Base-by-base conservation (phyloP, 2,888 invertebrate species). In the Acronicta leporina region DNA sequence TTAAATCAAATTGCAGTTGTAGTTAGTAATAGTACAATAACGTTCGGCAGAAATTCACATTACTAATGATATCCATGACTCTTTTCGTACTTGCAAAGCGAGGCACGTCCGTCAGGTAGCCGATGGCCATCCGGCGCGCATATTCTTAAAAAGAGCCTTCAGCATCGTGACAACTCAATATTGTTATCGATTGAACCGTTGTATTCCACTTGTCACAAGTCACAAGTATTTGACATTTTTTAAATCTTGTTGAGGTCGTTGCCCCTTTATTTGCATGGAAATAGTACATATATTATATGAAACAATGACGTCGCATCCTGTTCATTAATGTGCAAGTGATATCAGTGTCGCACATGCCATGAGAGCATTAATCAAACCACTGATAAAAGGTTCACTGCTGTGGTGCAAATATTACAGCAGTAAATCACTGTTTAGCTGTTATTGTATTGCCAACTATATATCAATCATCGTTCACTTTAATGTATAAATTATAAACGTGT, bases 351-450 rank as follows among this genome's bases (percentile, higher is more conserved):
- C 84, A 83, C 86, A 87, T 85, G 84, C 85, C 84, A 83, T 85
- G 85, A 86, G 86, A 81, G 80, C 92, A 92, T 93, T 86, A 88
- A 92, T 93, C 91, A 92, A 77, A 79, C 55, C 50, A 75, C 70
- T 85, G 92, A 92, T 92, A 93, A 89, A 84, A 82, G 81, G 80
- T 84, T 83, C 84, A 84, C 74, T 82, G 79, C 74, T 82, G 79
- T 76, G 59, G 85, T 87, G 90, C 87, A 87, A 87, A 88, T 87
- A 85, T 84, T 70, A 73, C 69, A 67, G 60, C 79, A 80, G 86
- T 93, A 92, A 91, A 92, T 92, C 89, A 92, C 75, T 84, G 80
- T 80, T 85, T 82, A 81, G 83, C 83, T 86, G 77, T 85, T 81
- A 76, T 77, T 77, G 66, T 75, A 78, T 75, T 77, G 72, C 71